phyloP scores from a whole-genome alignment of 1,140 invertebrate genomes.

The Leptonema lineaticorne region DNA sequence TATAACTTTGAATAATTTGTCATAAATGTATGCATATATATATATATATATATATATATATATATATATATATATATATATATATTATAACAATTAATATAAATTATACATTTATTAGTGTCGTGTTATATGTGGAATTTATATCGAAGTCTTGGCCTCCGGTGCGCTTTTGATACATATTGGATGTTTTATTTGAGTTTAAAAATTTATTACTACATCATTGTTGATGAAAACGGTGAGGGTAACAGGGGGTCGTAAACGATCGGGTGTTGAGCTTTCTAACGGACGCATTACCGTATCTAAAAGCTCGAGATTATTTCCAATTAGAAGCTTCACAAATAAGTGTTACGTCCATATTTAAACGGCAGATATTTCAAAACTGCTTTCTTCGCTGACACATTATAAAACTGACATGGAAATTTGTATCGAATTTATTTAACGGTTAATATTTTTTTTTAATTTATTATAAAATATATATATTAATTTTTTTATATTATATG shows the following conservation, averaged over 20 bases:
- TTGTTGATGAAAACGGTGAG: not conserved
- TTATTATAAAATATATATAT: too few species aligned
- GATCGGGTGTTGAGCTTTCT: not conserved
- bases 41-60: not conserved
- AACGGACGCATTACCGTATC: slow-evolving; percentile 32
- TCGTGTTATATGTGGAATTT: slow-evolving; percentile 11
- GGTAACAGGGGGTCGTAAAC: slow-evolving; percentile 17
- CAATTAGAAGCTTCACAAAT: slow-evolving; percentile 36
- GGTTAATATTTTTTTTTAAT: too few species aligned
- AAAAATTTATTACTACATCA: slow-evolving; percentile 27
- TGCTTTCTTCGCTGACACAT: too few species aligned
- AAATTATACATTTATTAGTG: slow-evolving; percentile 14
- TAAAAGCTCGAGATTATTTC: slow-evolving; percentile 37
- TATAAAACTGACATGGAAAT: too few species aligned
- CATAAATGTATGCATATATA: not conserved
- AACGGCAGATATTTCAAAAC: too few species aligned
- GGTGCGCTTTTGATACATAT: not conserved
- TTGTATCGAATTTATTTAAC: too few species aligned
- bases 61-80: not conserved
- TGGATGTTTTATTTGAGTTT: slow-evolving; percentile 8
- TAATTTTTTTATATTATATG: too few species aligned
- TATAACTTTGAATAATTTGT: too few species aligned
- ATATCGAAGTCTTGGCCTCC: slow-evolving; percentile 5
- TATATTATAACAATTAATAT: not conserved
- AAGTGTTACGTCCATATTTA: slow-evolving; percentile 24